Percentiles rank a stretch among this genome's conserved stretches.
Conservation (phyloP, 1,140 invertebrate species). For the Neodiprion fabricii region DNA sequence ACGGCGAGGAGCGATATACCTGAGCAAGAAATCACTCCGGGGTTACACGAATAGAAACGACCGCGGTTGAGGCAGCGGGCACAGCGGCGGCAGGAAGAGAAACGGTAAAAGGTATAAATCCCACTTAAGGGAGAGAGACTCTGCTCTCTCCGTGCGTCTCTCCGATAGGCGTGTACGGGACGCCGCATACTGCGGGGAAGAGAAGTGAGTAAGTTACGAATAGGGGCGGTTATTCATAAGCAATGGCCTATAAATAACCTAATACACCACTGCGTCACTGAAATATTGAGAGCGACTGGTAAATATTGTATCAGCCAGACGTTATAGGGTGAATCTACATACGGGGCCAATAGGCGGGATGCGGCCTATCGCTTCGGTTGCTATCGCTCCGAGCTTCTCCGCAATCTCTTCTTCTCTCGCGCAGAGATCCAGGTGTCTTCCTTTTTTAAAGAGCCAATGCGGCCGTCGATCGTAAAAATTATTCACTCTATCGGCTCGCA, state of each 20-base stretch:
- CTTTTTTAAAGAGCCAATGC: not conserved
- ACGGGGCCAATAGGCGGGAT: not conserved
- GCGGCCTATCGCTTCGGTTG: not conserved
- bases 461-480: not conserved
- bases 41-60: slow-evolving; percentile 1
- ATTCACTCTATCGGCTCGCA: not conserved
- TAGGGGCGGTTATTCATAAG: slow-evolving; percentile 49
- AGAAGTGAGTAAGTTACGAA: slow-evolving; percentile 11
- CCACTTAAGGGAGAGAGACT: slow-evolving; percentile 40
- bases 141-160: slow-evolving; percentile 23
- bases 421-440: not conserved
- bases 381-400: not conserved
- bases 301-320: slow-evolving; percentile 40
- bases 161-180: slow-evolving; percentile 24
- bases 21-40: slow-evolving; percentile 1
- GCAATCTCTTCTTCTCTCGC: not conserved
- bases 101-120: slow-evolving; percentile 37
- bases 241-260: slow-evolving; percentile 48
- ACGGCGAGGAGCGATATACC: not conserved
- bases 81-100: not conserved
- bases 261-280: slow-evolving; percentile 34
- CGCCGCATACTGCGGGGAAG: not conserved
- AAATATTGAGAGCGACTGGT: slow-evolving; percentile 45
- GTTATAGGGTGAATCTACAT: slow-evolving; percentile 3
- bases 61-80: not conserved